A percentile compares a stretch with the other conserved stretches of the same genome.
Evolutionary conservation across 2,888 invertebrate species (phyloP).

Genomic region (Charanyca ferruginea): DNA sequence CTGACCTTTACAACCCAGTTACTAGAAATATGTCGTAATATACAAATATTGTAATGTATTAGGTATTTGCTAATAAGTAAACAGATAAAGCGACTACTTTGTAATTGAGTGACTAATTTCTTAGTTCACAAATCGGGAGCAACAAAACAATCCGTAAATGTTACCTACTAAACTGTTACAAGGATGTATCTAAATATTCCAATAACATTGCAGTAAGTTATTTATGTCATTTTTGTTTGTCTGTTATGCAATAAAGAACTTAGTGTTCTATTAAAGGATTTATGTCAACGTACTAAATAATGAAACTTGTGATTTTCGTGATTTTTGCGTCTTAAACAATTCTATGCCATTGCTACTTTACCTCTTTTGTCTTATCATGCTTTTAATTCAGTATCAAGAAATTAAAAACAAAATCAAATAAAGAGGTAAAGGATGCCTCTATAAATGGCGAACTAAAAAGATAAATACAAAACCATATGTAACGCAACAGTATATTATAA

Average conservation of each 20-base stretch:
- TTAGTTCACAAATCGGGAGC: conserved; percentile 36
- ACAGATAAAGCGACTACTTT: conserved; percentile 33
- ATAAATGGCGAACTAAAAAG: too few species aligned
- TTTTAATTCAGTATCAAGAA: too few species aligned
- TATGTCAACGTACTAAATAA: not conserved
- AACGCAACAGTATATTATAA: too few species aligned
- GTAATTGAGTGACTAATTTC: conserved; percentile 26
- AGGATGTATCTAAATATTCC: conserved; percentile 25
- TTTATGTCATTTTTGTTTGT: conserved; percentile 7
- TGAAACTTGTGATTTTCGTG: too few species aligned
- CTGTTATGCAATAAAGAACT: not conserved
- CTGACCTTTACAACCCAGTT: too few species aligned
- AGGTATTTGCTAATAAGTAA: conserved; percentile 21
- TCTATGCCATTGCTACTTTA: too few species aligned
- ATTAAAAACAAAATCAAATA: too few species aligned
- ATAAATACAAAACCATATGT: too few species aligned
- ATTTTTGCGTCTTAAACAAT: too few species aligned
- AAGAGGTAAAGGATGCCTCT: too few species aligned
- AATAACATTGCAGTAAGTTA: not conserved
- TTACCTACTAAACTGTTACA: conserved; percentile 20
- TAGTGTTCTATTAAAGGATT: not conserved
- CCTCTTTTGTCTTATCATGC: too few species aligned
- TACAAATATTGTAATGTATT: conserved; percentile 7
- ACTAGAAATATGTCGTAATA: conserved; percentile 27
- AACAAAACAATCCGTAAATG: conserved; percentile 31